Conservation (phyloP, 2,888 invertebrate species). For the Tetrapedia diversipes region DNA sequence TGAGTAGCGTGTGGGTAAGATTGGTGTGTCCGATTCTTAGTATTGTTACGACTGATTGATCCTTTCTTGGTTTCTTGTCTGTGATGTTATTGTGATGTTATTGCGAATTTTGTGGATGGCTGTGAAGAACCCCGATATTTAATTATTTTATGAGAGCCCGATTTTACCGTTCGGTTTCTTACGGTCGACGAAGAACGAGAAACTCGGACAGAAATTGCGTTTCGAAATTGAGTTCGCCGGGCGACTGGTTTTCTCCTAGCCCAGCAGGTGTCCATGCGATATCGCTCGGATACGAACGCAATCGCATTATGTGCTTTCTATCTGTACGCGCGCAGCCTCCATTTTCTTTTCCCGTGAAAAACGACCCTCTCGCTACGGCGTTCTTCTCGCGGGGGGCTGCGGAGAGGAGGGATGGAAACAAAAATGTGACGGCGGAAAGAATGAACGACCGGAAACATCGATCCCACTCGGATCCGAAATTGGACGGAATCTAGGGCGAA, state of each 20-base stretch:
- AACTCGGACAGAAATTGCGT: slow-evolving; percentile 47
- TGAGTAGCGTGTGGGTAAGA: too few relatives aligned
- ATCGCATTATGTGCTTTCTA: slow-evolving; percentile 43
- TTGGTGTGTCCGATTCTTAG: too few relatives aligned
- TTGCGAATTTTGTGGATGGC: too few relatives aligned
- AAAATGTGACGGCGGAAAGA: background rate
- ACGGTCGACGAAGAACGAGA: slow-evolving; percentile 32
- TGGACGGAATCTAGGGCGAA: slow-evolving; percentile 9
- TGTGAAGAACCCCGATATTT: background rate
- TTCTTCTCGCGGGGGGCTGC: too few relatives aligned
- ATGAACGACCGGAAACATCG: slow-evolving; percentile 8
- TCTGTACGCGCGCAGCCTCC: slow-evolving; percentile 20
- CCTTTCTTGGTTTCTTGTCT: too few relatives aligned
- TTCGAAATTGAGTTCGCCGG: slow-evolving; percentile 47
- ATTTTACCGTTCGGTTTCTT: slow-evolving; percentile 34
- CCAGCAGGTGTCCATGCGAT: slow-evolving; percentile 33
- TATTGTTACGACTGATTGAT: too few relatives aligned
- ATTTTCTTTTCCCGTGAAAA: slow-evolving; percentile 37
- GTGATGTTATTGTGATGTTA: too few relatives aligned
- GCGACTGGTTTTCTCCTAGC: slow-evolving; percentile 28
- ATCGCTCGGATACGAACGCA: slow-evolving; percentile 37
- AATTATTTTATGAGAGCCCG: slow-evolving; percentile 20
- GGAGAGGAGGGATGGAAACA: too few relatives aligned
- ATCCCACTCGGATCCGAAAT: slow-evolving; percentile 16
- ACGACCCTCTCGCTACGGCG: background rate